A percentile compares a stretch with the other conserved stretches of the same genome.
phyloP scores from a whole-genome alignment of 1,140 invertebrate genomes.

The Liolophura sinensis region DNA sequence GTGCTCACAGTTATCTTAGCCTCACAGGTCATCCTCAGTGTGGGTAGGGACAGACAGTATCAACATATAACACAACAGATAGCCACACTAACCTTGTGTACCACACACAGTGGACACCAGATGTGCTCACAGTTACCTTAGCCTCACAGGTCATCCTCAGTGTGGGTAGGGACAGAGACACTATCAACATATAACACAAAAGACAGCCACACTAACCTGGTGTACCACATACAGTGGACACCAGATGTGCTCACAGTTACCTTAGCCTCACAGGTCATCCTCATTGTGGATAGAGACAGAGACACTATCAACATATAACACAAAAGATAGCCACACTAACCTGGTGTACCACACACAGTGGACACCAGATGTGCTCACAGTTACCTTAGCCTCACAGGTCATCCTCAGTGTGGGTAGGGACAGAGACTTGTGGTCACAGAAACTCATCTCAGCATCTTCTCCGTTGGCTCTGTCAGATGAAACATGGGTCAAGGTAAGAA shows the following conservation, averaged over 20 bases:
- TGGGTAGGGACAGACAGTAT: constrained; percentile 81
- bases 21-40: constrained; percentile 86
- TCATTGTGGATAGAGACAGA: constrained; percentile 82
- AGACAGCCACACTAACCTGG: too few species aligned
- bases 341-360: too few species aligned
- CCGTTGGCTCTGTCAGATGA: constrained; percentile 63
- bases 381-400: constrained; percentile 86
- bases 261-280: constrained; percentile 90
- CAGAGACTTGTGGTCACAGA: constrained; percentile 89
- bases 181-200: too few species aligned
- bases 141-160: constrained; percentile 89
- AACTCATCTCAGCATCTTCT: constrained; percentile 77
- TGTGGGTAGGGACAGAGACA: constrained; percentile 83
- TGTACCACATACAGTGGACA: too few species aligned
- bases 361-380: too few species aligned
- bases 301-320: too few species aligned
- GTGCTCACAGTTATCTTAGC: constrained; percentile 80
- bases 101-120: too few species aligned
- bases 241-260: too few species aligned
- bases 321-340: too few species aligned
- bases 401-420: constrained; percentile 86
- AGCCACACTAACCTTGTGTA: too few species aligned
- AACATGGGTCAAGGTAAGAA: too few species aligned
- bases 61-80: too few species aligned
- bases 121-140: constrained; percentile 64